Conservation (phyloP, 37 sponge, comb jelly and placozoan species). For the Oscarella lobularis region DNA sequence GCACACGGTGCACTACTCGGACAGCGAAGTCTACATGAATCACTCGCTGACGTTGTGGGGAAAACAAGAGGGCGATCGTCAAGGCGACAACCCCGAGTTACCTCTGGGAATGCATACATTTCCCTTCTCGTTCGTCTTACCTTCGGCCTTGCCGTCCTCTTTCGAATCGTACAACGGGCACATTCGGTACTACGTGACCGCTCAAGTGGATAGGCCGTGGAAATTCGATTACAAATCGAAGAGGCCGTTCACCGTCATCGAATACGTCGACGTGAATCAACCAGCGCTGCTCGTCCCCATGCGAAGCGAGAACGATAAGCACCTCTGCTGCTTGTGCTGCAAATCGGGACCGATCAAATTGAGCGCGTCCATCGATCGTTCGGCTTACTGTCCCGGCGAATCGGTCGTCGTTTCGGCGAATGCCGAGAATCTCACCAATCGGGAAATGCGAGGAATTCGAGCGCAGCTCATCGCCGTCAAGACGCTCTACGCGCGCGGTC, state of each 20-base stretch:
- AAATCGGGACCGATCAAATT: constrained; percentile 38
- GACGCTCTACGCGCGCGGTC: background rate
- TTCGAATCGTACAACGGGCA: constrained; percentile 21
- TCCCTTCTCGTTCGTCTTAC: constrained; percentile 23
- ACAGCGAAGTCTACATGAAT: background rate
- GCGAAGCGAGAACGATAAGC: constrained; percentile 21
- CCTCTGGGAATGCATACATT: constrained; percentile 25
- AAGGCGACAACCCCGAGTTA: constrained; percentile 7
- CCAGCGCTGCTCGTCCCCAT: constrained; percentile 14
- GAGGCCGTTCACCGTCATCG: constrained; percentile 18
- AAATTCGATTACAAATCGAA: constrained; percentile 19
- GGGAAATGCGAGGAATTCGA: background rate
- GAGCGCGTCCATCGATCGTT: constrained; percentile 17
- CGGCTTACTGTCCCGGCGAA: constrained; percentile 39
- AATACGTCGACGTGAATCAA: constrained; percentile 27
- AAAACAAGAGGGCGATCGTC: background rate
- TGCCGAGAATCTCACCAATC: background rate
- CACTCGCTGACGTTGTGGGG: constrained; percentile 11
- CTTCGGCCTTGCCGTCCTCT: background rate
- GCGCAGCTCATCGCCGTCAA: background rate
- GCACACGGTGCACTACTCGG: constrained; percentile 19
- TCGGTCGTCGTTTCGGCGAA: background rate
- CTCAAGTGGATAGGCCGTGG: constrained; percentile 22
- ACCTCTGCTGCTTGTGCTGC: constrained; percentile 58
- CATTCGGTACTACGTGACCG: constrained; percentile 34